Conservation (phyloP, 2,888 invertebrate genomes). For the Agrenia bidenticulata region DNA sequence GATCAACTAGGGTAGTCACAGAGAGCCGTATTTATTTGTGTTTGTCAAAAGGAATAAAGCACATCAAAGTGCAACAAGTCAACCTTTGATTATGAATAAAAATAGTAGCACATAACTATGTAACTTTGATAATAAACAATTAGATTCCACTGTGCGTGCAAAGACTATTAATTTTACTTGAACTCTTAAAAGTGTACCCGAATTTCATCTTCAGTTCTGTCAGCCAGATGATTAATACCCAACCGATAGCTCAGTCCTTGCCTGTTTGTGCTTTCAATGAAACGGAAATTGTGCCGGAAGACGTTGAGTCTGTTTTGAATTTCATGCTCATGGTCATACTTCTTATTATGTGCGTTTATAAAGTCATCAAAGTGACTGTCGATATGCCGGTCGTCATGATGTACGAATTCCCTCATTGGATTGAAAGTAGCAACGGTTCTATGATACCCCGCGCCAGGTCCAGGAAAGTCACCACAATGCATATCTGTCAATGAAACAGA, state of each 20-base stretch:
- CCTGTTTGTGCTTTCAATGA: conserved; percentile 78
- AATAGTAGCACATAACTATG: too few relatives aligned
- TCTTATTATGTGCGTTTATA: conserved; percentile 68
- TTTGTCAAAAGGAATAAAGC: too few relatives aligned
- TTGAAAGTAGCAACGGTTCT: conserved; percentile 74
- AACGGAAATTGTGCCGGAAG: conserved; percentile 80
- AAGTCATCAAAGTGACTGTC: conserved; percentile 75
- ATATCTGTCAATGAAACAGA: conserved; percentile 62
- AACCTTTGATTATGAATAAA: too few relatives aligned
- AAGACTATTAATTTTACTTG: too few relatives aligned
- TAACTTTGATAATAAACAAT: too few relatives aligned
- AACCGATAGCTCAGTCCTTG: conserved; percentile 71
- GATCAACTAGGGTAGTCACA: too few relatives aligned
- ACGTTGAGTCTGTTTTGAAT: conserved; percentile 70
- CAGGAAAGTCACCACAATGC: conserved; percentile 78
- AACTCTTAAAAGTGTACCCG: conserved; percentile 57
- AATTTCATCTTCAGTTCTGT: conserved; percentile 75
- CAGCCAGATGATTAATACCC: conserved; percentile 84
- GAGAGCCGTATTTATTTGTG: too few relatives aligned
- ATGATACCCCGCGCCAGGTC: conserved; percentile 72
- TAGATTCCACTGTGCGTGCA: too few relatives aligned
- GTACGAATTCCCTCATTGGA: conserved; percentile 88
- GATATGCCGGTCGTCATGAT: conserved; percentile 69
- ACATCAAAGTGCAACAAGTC: too few relatives aligned
- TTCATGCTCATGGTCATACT: conserved; percentile 68